Base-by-base conservation (phyloP, 2,888 invertebrate species). In the Parnassius orleans region DNA sequence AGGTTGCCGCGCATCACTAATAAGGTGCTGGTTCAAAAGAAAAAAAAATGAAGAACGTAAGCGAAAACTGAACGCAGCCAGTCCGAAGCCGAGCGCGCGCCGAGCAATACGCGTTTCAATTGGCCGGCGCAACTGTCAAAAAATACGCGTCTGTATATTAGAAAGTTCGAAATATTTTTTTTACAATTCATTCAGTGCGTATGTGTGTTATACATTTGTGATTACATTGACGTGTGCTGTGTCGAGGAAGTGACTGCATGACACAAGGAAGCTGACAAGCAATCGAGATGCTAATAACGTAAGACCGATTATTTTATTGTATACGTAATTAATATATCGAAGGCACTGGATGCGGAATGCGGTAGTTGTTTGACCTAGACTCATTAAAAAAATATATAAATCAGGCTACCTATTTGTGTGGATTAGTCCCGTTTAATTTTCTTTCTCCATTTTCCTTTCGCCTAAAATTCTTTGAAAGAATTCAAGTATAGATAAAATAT, bases 251-350 rank as follows among this genome's bases (percentile, higher is more conserved):
- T 81, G 82, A 77, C 86, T 87, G 81, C 74, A 84, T 87, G 83
- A 76, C 70, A 81, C 76, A 77, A 79, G 83, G 84, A 84, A 86
- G 81, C 80, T 83, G 80, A 81, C 71, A 57, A 76, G 75, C 73
- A 75, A 66, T 65, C 75, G 55, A 84, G 76, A 90, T 90, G 90
- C 87, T 90, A 79, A 89, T 90, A 88, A 87, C 88, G 90, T 90
- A 76, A 89, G 90, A 56, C 15, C 58, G 59, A 57, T 64, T 59
- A 47, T 46, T 51, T 60, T 61, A 43, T 33, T 15, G 41, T 52
- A 1, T 41, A 15, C 43, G 54, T 24, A 43, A 48, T 50, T 19
- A 47, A 14, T 24, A 5, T n/a, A 10, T 50, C 24, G 50, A 54
- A 54, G 43, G 43, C 19, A 48, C 48, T 41, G 12, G 51, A 24